Conservation (phyloP, 2,113 vertebrate genomes). For the Grallaria varia region DNA sequence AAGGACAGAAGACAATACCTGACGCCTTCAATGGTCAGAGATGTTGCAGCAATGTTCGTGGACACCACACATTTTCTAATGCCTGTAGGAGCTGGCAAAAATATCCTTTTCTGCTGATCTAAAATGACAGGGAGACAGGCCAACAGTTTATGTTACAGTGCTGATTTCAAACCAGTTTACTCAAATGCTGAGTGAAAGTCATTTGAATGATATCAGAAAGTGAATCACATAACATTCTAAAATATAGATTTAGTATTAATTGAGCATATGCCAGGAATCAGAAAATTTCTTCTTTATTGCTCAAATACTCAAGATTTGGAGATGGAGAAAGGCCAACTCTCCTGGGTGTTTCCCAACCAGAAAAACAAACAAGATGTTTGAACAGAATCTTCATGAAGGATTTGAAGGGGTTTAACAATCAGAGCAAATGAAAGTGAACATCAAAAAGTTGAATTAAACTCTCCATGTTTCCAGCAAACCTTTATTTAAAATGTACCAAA, state of each 20-base stretch:
- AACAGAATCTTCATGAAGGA: neutral
- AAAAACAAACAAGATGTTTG: neutral
- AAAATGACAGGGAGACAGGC: neutral
- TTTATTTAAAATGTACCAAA: neutral
- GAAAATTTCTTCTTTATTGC: neutral
- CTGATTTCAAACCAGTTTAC: neutral
- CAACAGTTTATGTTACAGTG: neutral
- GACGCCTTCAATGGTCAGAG: slow-evolving; percentile 92
- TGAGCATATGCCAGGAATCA: neutral
- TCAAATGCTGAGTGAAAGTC: neutral
- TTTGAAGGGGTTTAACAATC: neutral
- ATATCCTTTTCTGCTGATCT: slow-evolving; percentile 96
- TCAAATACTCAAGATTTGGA: neutral
- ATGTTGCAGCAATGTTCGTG: slow-evolving; percentile 96
- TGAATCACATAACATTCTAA: neutral
- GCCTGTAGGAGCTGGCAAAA: slow-evolving; percentile 87
- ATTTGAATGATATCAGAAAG: neutral
- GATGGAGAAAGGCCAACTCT: neutral
- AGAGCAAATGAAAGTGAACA: neutral
- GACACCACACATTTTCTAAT: slow-evolving; percentile 95
- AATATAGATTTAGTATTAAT: neutral
- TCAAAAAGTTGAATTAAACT: neutral
- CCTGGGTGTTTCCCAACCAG: neutral
- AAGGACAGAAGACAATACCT: slow-evolving; percentile 71
- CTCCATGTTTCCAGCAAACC: neutral